These are phyloP conservation scores for Hexactinellida sp. DNA, from an alignment of 37 sponge, comb jelly and placozoan species.

Conservation along the genomic window DNA sequence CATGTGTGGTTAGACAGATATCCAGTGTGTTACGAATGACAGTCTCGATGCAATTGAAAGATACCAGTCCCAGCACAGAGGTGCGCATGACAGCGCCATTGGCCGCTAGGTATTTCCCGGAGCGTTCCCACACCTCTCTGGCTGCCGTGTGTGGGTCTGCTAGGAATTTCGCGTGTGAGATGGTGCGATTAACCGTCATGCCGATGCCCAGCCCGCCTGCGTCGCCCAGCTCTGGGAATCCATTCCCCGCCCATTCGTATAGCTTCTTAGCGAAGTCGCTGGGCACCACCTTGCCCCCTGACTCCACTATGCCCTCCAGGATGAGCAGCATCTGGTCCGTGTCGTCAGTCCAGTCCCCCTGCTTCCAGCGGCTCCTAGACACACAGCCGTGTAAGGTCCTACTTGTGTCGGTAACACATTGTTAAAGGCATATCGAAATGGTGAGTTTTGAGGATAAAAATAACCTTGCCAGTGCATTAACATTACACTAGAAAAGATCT, in stretches of 20 bases:
- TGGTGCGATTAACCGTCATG: conserved; percentile 24
- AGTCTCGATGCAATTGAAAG: conserved; percentile 54
- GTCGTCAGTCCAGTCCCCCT: conserved; percentile 94
- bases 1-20: conserved; percentile 54
- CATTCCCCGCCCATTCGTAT: conserved; percentile 46
- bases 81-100: conserved; percentile 91
- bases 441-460: not conserved
- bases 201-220: conserved; percentile 83
- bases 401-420: not conserved
- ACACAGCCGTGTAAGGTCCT: not conserved
- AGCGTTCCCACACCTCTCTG: conserved; percentile 52
- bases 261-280: conserved; percentile 60
- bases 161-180: conserved; percentile 31
- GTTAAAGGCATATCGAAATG: not conserved
- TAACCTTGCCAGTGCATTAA: too few species aligned
- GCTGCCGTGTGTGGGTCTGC: conserved; percentile 59
- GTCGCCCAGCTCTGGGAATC: conserved; percentile 70
- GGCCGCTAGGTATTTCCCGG: conserved; percentile 67
- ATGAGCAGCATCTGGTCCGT: conserved; percentile 88
- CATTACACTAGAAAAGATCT: too few species aligned
- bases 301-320: conserved; percentile 43
- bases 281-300: conserved; percentile 36
- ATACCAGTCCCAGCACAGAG: conserved; percentile 49
- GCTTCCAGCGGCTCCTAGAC: conserved; percentile 43
- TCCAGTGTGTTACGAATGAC: conserved; percentile 48